These are phyloP conservation scores for Eupristina koningsbergeri DNA, from an alignment of 1,140 invertebrate genomes.

Conservation along the genomic window DNA sequence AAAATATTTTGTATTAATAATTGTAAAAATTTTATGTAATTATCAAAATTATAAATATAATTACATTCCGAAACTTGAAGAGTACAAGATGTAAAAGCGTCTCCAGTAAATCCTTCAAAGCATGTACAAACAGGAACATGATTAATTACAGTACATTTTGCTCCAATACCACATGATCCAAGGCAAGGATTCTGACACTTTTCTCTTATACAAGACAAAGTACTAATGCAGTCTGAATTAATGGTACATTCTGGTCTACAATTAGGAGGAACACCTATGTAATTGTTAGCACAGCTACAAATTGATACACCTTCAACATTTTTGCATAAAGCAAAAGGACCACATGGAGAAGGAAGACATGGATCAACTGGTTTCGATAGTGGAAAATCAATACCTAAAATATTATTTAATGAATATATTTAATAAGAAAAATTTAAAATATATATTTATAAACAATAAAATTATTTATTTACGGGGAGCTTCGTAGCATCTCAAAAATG, in stretches of 20 bases:
- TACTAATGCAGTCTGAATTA: conserved; percentile 79
- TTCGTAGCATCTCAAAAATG: conserved; percentile 80
- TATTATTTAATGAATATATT: background rate
- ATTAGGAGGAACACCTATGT: conserved; percentile 78
- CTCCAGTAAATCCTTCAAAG: conserved; percentile 77
- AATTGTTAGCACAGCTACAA: conserved; percentile 80
- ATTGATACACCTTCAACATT: conserved; percentile 63
- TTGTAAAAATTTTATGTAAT: background rate
- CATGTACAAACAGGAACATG: conserved; percentile 84
- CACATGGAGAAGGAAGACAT: conserved; percentile 79
- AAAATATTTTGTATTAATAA: background rate
- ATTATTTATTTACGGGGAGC: conserved; percentile 67
- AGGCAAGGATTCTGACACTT: conserved; percentile 84
- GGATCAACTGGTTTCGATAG: conserved; percentile 63
- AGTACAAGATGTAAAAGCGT: conserved; percentile 82
- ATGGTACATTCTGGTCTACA: conserved; percentile 82
- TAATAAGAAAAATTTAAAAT: background rate
- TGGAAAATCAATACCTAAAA: conserved; percentile 50
- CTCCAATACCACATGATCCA: conserved; percentile 81
- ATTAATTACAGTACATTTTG: conserved; percentile 80
- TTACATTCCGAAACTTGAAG: conserved; percentile 74
- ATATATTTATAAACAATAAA: conserved; percentile 8
- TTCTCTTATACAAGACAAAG: conserved; percentile 79
- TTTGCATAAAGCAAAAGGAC: conserved; percentile 79
- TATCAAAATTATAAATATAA: conserved; percentile 32